phyloP scores from a whole-genome alignment of 2,797 vertebrate species.

The Octomys mimax region DNA sequence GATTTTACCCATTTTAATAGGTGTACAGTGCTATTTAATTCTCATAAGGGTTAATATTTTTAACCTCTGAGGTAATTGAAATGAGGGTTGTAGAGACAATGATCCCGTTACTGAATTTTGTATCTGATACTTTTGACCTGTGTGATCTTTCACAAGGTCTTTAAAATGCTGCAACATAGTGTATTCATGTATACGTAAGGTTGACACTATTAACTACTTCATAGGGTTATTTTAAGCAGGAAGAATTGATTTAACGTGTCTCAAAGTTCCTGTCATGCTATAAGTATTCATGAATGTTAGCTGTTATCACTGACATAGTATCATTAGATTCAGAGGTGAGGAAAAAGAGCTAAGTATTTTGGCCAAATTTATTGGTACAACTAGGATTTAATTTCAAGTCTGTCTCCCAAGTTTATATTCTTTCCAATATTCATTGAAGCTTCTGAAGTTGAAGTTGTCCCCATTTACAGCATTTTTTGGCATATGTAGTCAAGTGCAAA shows the following conservation, averaged over 20 bases:
- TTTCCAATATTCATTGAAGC: not conserved
- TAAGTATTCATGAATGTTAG: not conserved
- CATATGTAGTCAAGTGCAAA: slow-evolving; percentile 30
- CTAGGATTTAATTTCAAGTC: slow-evolving; percentile 18
- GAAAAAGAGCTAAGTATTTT: not conserved
- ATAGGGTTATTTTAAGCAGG: not conserved
- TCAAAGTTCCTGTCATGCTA: not conserved
- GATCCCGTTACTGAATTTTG: not conserved
- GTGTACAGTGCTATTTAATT: not conserved
- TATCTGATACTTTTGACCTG: not conserved
- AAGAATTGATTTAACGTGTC: not conserved
- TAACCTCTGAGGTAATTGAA: not conserved
- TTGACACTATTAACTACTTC: not conserved
- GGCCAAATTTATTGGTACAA: not conserved
- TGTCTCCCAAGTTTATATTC: not conserved
- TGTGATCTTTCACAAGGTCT: not conserved
- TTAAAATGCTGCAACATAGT: not conserved
- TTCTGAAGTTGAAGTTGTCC: not conserved
- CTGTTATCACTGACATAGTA: not conserved
- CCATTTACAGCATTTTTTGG: slow-evolving; percentile 4
- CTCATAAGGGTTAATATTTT: not conserved
- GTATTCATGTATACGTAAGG: not conserved
- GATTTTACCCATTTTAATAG: not conserved
- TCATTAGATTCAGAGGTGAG: not conserved
- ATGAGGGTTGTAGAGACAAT: not conserved